Evolutionary conservation across 2,888 invertebrate species (phyloP).

Genomic region (Nebria salina): DNA sequence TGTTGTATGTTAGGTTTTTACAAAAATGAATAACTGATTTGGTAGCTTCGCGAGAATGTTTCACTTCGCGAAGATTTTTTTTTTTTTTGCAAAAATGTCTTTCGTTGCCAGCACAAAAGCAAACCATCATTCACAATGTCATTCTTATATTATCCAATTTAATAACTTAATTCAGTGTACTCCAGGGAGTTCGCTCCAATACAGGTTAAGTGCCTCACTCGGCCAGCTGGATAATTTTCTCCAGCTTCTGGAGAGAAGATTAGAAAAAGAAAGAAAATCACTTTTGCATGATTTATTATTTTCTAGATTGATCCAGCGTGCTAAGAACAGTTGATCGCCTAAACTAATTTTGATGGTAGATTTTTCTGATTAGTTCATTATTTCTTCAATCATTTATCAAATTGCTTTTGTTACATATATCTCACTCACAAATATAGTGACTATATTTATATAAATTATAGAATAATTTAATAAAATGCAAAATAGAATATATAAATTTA

Average conservation of each 20-base stretch:
- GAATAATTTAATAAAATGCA: too few species aligned
- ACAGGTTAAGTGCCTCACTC: not conserved
- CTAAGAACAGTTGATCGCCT: not conserved
- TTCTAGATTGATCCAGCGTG: not conserved
- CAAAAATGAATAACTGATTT: constrained; percentile 16
- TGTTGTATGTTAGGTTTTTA: constrained; percentile 34
- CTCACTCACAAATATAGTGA: too few species aligned
- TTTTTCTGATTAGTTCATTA: not conserved
- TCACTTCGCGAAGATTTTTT: constrained; percentile 50
- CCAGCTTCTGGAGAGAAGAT: not conserved
- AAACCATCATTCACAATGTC: constrained; percentile 32
- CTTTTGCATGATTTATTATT: constrained; percentile 11
- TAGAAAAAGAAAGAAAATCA: constrained; percentile 4
- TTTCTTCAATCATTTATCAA: not conserved
- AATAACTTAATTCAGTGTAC: constrained; percentile 36
- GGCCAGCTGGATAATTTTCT: constrained; percentile 9
- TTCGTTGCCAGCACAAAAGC: not conserved
- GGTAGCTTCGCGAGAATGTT: constrained; percentile 58
- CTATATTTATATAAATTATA: too few species aligned
- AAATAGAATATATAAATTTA: not conserved
- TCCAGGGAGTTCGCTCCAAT: not conserved
- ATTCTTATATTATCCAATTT: constrained; percentile 40
- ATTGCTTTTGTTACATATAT: not conserved
- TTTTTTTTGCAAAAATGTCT: too few species aligned
- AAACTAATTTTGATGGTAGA: not conserved